Conservation (phyloP, 2,113 vertebrate species). For the Myrmecophaga tridactyla region DNA sequence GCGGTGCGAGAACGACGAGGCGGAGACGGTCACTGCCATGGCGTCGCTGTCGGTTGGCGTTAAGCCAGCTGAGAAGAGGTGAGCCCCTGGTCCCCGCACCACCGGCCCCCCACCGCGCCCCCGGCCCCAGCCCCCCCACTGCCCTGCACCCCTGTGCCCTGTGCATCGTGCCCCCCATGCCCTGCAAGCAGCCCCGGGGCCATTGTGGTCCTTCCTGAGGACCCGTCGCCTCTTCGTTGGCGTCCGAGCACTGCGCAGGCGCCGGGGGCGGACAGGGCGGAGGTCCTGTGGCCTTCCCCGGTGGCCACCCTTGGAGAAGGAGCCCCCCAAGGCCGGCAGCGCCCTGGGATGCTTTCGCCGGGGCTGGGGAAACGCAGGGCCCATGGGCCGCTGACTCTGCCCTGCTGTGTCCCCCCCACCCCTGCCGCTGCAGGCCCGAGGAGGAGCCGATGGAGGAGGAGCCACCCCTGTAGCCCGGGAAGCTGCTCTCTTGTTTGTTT, state of each 20-base stretch:
- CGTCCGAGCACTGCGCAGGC: too few relatives aligned
- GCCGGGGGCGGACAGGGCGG: rapidly evolving
- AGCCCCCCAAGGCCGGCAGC: too few relatives aligned
- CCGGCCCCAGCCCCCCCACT: too few relatives aligned
- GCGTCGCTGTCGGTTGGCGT: constrained; percentile 95
- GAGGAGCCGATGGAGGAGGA: constrained; percentile 99
- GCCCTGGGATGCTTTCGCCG: too few relatives aligned
- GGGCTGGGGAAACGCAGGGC: too few relatives aligned
- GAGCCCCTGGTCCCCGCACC: too few relatives aligned
- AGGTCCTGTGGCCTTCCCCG: too few relatives aligned
- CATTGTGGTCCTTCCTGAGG: too few relatives aligned
- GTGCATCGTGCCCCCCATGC: not conserved
- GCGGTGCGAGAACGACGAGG: constrained; percentile 92
- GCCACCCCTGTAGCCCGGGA: constrained; percentile 90
- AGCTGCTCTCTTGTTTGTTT: constrained; percentile 80
- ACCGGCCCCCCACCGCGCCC: too few relatives aligned
- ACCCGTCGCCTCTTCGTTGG: too few relatives aligned
- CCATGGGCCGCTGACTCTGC: not conserved
- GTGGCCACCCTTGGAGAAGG: too few relatives aligned
- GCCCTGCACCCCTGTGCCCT: not conserved
- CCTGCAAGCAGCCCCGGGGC: too few relatives aligned
- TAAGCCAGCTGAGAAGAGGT: constrained; percentile 93
- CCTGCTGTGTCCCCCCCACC: rapidly evolving
- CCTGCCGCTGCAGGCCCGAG: constrained; percentile 87
- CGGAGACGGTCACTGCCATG: constrained; percentile 97